phyloP scores from a whole-genome alignment of 2,113 vertebrate species.

The Vanacampus margaritifer region DNA sequence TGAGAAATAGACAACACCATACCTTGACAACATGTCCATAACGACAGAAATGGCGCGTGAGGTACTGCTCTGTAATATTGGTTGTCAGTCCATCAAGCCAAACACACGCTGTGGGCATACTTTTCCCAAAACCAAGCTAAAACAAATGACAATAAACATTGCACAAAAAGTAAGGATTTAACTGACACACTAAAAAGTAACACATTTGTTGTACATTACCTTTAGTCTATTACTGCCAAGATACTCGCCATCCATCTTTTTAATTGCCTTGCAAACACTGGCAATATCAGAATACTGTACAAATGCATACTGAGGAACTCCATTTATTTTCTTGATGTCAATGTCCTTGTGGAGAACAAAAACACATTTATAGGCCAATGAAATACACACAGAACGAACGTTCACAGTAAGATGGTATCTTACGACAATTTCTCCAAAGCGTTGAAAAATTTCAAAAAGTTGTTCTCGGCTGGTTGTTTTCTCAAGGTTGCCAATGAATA shows the following conservation, averaged over 20 bases:
- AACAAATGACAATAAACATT: slow-evolving; percentile 14
- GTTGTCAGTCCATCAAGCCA: slow-evolving; percentile 96
- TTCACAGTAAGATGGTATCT: slow-evolving; percentile 30
- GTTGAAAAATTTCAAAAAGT: slow-evolving; percentile 95
- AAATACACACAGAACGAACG: slow-evolving; percentile 6
- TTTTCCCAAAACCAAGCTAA: slow-evolving; percentile 98
- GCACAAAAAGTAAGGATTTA: not conserved
- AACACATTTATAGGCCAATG: not conserved
- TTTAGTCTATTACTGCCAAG: slow-evolving; percentile 95
- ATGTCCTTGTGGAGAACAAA: slow-evolving; percentile 81
- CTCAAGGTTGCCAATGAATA: slow-evolving; percentile 97
- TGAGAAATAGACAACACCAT: slow-evolving; percentile 26
- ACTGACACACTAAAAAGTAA: slow-evolving; percentile 4
- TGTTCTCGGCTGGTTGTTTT: slow-evolving; percentile 96
- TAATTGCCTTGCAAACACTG: slow-evolving; percentile 98
- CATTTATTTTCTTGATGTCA: slow-evolving; percentile 97
- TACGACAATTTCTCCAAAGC: slow-evolving; percentile 98
- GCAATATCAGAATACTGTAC: slow-evolving; percentile 97
- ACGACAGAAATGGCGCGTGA: slow-evolving; percentile 94
- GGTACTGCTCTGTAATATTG: slow-evolving; percentile 94
- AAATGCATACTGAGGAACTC: slow-evolving; percentile 95
- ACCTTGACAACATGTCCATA: slow-evolving; percentile 97
- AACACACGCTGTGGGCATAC: slow-evolving; percentile 98
- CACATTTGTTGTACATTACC: slow-evolving; percentile 65
- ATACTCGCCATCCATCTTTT: slow-evolving; percentile 99